phyloP scores from a whole-genome alignment of 2,113 vertebrate species.

The Oenanthe oenanthe region DNA sequence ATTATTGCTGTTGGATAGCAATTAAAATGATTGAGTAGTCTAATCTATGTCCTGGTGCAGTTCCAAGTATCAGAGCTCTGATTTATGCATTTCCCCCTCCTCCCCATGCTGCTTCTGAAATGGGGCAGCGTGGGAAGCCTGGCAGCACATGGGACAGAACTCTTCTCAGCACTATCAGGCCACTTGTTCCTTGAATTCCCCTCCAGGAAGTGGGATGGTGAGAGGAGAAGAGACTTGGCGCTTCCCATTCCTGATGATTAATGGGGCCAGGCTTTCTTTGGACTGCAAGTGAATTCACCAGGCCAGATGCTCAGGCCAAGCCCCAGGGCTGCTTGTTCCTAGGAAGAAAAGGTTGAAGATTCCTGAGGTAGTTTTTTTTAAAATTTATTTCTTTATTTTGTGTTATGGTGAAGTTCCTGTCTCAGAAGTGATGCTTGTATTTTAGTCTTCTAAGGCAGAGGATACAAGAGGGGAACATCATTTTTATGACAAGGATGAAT shows the following conservation, averaged over 20 bases:
- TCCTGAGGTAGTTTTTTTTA: not conserved
- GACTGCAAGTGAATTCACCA: not conserved
- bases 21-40: not conserved
- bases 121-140: not conserved
- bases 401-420: not conserved
- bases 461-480: not conserved
- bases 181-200: not conserved
- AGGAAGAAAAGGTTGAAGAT: not conserved
- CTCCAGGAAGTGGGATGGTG: not conserved
- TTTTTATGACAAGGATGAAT: not conserved
- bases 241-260: not conserved
- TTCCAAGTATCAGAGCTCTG: not conserved
- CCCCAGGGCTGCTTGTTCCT: not conserved
- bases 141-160: not conserved
- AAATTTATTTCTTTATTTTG: not conserved
- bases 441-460: not conserved
- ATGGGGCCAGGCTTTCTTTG: not conserved
- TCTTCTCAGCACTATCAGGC: not conserved
- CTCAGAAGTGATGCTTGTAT: not conserved
- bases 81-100: not conserved
- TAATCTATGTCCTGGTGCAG: not conserved
- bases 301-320: not conserved
- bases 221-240: not conserved
- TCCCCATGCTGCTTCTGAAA: not conserved
- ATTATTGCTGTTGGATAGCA: not conserved